A percentile compares a stretch with the other conserved stretches of the same genome.
phyloP scores from a whole-genome alignment of 37 sponge, comb jelly and placozoan species.

The Ianthella basta region DNA sequence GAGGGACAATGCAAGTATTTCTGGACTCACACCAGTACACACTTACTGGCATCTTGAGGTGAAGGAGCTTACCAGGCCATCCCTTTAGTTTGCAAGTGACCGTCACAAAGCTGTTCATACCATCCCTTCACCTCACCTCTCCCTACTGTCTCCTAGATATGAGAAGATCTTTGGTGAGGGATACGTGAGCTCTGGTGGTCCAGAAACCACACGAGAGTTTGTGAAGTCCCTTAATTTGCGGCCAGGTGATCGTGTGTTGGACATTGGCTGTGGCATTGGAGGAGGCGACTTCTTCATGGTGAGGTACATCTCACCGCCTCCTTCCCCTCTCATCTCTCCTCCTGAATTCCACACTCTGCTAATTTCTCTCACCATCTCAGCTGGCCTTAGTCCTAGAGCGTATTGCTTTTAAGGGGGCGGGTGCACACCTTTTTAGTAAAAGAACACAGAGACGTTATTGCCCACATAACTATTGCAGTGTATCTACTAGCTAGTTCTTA shows the following conservation, averaged over 20 bases:
- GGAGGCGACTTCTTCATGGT: constrained; percentile 56
- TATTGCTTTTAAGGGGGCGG: no score
- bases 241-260: constrained; percentile 39
- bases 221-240: constrained; percentile 20
- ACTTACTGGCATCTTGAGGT: constrained; percentile 22
- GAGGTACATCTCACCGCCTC: not conserved
- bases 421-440: no score
- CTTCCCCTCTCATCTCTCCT: no score
- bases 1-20: constrained; percentile 39
- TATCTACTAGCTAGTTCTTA: no score
- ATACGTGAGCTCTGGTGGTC: constrained; percentile 47
- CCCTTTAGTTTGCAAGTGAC: no score
- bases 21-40: constrained; percentile 30
- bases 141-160: constrained; percentile 3
- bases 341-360: no score
- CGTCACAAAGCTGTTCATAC: no score
- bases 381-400: no score
- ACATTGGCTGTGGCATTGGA: constrained; percentile 72
- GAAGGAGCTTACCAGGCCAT: not conserved
- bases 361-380: no score
- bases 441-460: no score
- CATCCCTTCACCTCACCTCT: no score
- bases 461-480: no score
- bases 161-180: constrained; percentile 41
- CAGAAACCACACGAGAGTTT: constrained; percentile 32